These are phyloP conservation scores for Drosophila glabriapex DNA, from an alignment of 2,888 invertebrate species.

Conservation along the genomic window DNA sequence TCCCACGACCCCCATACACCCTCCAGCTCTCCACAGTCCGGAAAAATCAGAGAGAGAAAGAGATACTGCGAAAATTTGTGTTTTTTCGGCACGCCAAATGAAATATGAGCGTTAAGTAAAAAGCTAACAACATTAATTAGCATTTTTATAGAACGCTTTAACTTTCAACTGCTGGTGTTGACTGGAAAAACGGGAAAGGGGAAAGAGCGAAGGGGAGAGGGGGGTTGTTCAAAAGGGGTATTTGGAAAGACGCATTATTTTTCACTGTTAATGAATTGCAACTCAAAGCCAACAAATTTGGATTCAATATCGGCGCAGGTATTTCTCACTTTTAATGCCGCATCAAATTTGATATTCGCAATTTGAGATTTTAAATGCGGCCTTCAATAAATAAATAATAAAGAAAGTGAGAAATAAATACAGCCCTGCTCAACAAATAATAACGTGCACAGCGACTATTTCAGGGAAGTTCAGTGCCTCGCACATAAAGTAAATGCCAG, in stretches of 20 bases:
- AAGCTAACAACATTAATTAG: slow-evolving; percentile 82
- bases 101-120: slow-evolving; percentile 77
- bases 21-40: background rate
- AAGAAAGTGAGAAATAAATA: background rate
- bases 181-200: background rate
- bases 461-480: background rate
- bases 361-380: slow-evolving; percentile 40
- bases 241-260: slow-evolving; percentile 35
- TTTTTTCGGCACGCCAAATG: slow-evolving; percentile 30
- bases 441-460: background rate
- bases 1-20: no score
- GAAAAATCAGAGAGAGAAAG: slow-evolving; percentile 30
- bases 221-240: background rate
- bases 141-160: slow-evolving; percentile 76
- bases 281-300: background rate
- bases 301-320: slow-evolving; percentile 28
- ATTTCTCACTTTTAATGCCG: slow-evolving; percentile 35
- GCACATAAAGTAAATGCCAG: slow-evolving; percentile 4
- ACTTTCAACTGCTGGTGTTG: slow-evolving; percentile 31
- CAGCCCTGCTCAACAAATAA: background rate
- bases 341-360: slow-evolving; percentile 48
- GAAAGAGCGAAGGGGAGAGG: background rate
- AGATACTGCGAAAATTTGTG: slow-evolving; percentile 11
- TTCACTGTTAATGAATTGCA: slow-evolving; percentile 34
- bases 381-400: slow-evolving; percentile 35